Percentiles rank a stretch among this genome's conserved stretches.
phyloP scores from a whole-genome alignment of 2,888 invertebrate genomes.

The Desoria tigrina region DNA sequence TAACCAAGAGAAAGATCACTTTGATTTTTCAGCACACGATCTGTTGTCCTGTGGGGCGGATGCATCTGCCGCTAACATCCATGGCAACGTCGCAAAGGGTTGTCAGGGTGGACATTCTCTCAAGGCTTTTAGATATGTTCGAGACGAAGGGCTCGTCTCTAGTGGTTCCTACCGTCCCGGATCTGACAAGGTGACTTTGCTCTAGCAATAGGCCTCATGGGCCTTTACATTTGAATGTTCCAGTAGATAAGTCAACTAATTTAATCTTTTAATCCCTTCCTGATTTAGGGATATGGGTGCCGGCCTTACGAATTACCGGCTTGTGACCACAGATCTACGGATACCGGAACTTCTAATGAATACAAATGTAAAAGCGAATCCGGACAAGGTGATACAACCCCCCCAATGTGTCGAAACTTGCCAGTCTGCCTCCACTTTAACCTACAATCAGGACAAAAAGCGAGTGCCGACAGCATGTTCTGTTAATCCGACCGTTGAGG shows the following conservation, averaged over 20 bases:
- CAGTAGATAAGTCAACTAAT: background rate
- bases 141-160: constrained; percentile 72
- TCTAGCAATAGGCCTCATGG: no score
- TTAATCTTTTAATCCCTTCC: background rate
- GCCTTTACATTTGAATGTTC: no score
- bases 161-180: constrained; percentile 77
- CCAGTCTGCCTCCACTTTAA: constrained; percentile 66
- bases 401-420: constrained; percentile 74
- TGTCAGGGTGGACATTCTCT: constrained; percentile 84
- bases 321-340: constrained; percentile 77
- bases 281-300: constrained; percentile 68
- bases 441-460: constrained; percentile 68
- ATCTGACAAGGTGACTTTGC: no score
- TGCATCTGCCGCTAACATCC: constrained; percentile 60
- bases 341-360: constrained; percentile 69
- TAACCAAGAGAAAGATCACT: constrained; percentile 70
- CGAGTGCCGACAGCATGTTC: constrained; percentile 67
- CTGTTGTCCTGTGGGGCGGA: constrained; percentile 67
- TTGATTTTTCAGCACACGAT: constrained; percentile 81
- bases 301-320: constrained; percentile 80
- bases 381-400: constrained; percentile 72
- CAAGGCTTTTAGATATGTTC: constrained; percentile 61
- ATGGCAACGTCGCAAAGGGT: constrained; percentile 71
- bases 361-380: no score
- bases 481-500: constrained; percentile 25